A percentile compares a stretch with the other conserved stretches of the same genome.
phyloP scores from a whole-genome alignment of 2,113 vertebrate genomes.

The Amblyornis subalaris region DNA sequence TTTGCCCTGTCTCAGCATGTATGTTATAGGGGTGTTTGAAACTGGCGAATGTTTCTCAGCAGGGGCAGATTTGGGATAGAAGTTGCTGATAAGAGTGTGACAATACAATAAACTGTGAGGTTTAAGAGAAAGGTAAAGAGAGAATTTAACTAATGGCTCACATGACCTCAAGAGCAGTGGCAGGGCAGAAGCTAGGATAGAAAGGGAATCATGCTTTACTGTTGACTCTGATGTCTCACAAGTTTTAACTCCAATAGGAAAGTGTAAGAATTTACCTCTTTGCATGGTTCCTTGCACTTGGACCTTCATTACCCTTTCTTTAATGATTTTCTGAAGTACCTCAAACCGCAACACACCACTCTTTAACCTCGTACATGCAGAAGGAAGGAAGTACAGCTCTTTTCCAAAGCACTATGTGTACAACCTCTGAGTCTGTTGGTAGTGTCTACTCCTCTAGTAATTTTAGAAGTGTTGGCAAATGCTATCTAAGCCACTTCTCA shows the following conservation, averaged over 20 bases:
- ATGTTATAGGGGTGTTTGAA: background rate
- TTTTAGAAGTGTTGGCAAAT: background rate
- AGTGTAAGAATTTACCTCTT: background rate
- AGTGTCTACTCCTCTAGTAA: background rate
- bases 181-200: background rate
- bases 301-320: background rate
- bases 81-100: background rate
- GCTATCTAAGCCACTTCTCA: background rate
- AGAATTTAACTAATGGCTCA: background rate
- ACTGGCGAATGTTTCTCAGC: background rate
- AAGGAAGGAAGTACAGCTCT: background rate
- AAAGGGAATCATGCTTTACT: background rate
- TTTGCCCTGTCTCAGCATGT: background rate
- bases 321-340: background rate
- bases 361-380: background rate
- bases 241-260: background rate
- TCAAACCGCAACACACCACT: background rate
- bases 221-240: background rate
- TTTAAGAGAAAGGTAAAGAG: background rate
- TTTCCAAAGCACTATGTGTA: background rate
- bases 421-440: background rate
- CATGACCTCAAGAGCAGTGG: background rate
- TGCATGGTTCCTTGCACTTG: background rate
- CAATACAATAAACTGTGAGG: background rate
- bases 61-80: background rate